These are phyloP conservation scores for Mycteria americana DNA, from an alignment of 2,797 vertebrate genomes.

Conservation along the genomic window DNA sequence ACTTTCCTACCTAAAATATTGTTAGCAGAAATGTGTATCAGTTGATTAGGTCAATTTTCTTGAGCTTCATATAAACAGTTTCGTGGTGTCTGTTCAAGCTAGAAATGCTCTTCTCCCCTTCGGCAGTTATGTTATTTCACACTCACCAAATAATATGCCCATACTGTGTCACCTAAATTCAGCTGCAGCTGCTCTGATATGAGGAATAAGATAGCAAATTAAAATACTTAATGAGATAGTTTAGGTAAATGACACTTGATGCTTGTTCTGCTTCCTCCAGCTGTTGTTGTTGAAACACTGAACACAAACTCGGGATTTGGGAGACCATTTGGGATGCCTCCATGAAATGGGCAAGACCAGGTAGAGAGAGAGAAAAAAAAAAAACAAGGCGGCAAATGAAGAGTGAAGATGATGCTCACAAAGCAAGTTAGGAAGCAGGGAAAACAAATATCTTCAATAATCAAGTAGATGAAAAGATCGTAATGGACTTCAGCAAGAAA, in stretches of 20 bases:
- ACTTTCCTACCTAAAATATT: conserved; percentile 25
- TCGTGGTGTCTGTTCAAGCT: not conserved
- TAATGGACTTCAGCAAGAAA: not conserved
- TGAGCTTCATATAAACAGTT: not conserved
- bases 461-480: not conserved
- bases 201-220: conserved; percentile 36
- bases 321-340: not conserved
- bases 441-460: not conserved
- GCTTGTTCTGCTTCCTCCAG: not conserved
- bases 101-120: not conserved
- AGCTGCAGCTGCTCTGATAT: not conserved
- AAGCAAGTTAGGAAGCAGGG: not conserved
- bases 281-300: not conserved
- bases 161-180: conserved; percentile 19
- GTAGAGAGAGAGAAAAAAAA: not conserved
- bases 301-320: not conserved
- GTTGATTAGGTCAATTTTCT: conserved; percentile 48
- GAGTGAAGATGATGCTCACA: not conserved
- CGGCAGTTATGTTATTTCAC: conserved; percentile 33
- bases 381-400: fast-evolving
- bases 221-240: conserved; percentile 26
- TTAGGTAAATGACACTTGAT: not conserved
- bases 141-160: conserved; percentile 12
- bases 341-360: not conserved
- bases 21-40: conserved; percentile 28